Conservation (phyloP, 1,140 invertebrate species). For the Lasioglossum albipes region DNA sequence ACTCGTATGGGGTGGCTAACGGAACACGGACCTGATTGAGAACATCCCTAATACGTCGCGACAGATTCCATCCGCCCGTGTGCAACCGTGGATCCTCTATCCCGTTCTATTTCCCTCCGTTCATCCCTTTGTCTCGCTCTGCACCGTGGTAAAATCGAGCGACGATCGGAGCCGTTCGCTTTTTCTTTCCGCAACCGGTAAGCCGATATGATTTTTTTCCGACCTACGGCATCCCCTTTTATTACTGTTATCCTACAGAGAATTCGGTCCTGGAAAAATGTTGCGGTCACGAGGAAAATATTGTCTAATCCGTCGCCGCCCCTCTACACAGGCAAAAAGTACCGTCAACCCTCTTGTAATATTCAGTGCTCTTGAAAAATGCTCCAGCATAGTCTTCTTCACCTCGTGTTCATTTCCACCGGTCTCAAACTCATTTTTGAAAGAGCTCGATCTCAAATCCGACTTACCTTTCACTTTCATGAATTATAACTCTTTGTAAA, state of each 20-base stretch:
- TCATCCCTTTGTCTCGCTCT: constrained; percentile 5
- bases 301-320: not conserved
- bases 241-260: not conserved
- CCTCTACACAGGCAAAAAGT: too few species aligned
- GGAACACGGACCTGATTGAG: constrained; percentile 78
- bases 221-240: constrained; percentile 3
- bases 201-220: constrained; percentile 45
- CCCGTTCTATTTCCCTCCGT: not conserved
- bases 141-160: constrained; percentile 22
- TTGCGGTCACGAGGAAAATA: not conserved
- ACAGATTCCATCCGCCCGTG: constrained; percentile 79
- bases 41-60: constrained; percentile 78
- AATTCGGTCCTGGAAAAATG: not conserved
- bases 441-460: too few species aligned
- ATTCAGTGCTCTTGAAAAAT: too few species aligned
- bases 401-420: too few species aligned
- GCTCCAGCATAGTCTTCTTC: too few species aligned
- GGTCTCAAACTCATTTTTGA: too few species aligned
- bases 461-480: too few species aligned
- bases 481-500: too few species aligned
- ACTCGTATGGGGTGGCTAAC: constrained; percentile 72
- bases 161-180: constrained; percentile 16
- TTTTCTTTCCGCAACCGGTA: constrained; percentile 38
- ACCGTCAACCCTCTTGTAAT: too few species aligned
- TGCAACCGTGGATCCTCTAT: constrained; percentile 65